Conservation (phyloP, 2,113 vertebrate genomes). For the Pampusana beccarii region DNA sequence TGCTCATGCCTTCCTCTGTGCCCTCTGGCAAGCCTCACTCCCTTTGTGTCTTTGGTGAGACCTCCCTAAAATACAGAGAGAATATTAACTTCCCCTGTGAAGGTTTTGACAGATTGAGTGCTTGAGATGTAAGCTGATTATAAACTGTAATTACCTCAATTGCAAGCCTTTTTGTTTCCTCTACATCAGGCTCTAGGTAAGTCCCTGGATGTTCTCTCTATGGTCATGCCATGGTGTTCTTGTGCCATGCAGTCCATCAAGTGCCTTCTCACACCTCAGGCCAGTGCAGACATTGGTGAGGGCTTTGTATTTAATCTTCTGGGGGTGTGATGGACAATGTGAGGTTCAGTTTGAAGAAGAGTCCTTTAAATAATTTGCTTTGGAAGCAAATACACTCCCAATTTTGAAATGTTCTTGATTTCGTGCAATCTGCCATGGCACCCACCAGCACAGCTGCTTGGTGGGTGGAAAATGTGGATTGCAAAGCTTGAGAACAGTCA, state of each 20-base stretch:
- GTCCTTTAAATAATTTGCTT: neutral
- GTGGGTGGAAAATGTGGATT: neutral
- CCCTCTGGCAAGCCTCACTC: neutral
- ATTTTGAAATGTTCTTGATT: neutral
- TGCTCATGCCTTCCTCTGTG: neutral
- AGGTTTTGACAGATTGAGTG: neutral
- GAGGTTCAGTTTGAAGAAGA: neutral
- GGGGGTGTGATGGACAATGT: neutral
- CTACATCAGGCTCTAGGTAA: neutral
- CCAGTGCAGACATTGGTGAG: neutral
- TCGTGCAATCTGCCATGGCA: neutral
- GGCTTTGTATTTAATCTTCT: neutral
- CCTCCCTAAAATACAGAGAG: neutral
- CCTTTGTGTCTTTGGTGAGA: neutral
- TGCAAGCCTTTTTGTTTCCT: neutral
- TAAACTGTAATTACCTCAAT: fast-evolving
- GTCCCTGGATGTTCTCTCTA: neutral
- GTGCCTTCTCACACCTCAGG: neutral
- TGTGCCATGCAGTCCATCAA: neutral
- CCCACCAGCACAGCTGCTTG: neutral
- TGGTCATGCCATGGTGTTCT: fast-evolving
- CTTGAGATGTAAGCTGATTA: neutral
- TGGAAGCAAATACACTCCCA: neutral
- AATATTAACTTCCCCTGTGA: too few relatives aligned
- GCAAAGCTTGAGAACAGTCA: neutral